These are phyloP conservation scores for Gambusia holbrooki DNA, from an alignment of 2,113 vertebrate species.

Conservation along the genomic window DNA sequence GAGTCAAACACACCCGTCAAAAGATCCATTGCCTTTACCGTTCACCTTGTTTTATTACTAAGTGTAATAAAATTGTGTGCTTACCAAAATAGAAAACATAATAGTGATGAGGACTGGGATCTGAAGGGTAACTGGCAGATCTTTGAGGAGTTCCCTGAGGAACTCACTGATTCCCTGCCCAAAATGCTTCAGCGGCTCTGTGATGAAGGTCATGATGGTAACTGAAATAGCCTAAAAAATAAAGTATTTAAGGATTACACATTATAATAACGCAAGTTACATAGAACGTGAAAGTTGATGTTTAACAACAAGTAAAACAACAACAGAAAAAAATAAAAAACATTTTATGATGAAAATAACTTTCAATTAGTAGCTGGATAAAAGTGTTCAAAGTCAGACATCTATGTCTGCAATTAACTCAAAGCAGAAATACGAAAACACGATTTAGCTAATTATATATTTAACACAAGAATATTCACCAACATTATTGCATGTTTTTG, in stretches of 20 bases:
- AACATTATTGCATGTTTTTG: background rate
- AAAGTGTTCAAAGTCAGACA: background rate
- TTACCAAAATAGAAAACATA: slow-evolving; percentile 74
- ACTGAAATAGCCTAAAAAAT: slow-evolving; percentile 83
- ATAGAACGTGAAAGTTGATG: no score
- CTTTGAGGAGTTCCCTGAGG: slow-evolving; percentile 88
- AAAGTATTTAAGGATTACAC: background rate
- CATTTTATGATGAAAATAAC: background rate
- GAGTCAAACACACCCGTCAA: background rate
- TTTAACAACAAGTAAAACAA: no score
- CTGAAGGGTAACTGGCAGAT: slow-evolving; percentile 88
- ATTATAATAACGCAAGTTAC: background rate
- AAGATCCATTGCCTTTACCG: background rate
- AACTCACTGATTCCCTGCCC: slow-evolving; percentile 92
- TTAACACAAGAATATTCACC: no score
- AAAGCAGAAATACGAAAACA: background rate
- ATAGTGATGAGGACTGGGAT: slow-evolving; percentile 86
- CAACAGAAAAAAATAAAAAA: background rate
- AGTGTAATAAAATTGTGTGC: background rate
- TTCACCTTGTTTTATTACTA: background rate
- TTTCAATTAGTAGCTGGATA: background rate
- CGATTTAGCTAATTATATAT: background rate
- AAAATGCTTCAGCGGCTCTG: slow-evolving; percentile 91
- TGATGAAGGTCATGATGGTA: slow-evolving; percentile 90
- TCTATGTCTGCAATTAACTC: no score